Percentiles rank a stretch among this genome's conserved stretches.
phyloP scores from a whole-genome alignment of 2,888 invertebrate genomes.

The Heterodera filipjevi region DNA sequence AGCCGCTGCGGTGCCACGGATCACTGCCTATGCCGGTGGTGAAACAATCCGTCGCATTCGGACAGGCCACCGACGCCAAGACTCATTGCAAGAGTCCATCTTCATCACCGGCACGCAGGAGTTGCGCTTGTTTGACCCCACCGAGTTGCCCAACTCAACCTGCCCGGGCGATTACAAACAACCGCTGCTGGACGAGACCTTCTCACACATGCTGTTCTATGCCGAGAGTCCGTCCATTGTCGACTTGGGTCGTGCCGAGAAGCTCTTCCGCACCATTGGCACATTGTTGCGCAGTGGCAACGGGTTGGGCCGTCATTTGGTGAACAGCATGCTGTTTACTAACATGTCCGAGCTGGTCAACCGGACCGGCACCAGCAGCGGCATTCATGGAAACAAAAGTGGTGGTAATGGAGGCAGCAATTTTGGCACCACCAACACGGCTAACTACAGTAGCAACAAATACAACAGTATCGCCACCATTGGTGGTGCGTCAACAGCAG shows the following conservation, averaged over 20 bases:
- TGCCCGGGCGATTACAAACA: conserved; percentile 47
- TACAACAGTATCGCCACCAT: background rate
- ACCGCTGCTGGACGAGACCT: conserved; percentile 75
- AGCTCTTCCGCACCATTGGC: conserved; percentile 59
- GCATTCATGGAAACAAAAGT: no score
- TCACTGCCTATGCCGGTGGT: conserved; percentile 31
- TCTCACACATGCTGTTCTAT: conserved; percentile 82
- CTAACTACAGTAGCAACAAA: background rate
- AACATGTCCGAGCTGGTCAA: conserved; percentile 18
- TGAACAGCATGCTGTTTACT: conserved; percentile 28
- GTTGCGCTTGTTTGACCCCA: conserved; percentile 46
- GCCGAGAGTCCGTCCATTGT: conserved; percentile 64
- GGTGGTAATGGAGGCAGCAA: background rate
- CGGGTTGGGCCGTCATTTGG: conserved; percentile 21
- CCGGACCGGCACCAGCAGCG: background rate
- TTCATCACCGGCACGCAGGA: conserved; percentile 39
- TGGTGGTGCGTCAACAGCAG: background rate
- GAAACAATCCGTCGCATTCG: conserved; percentile 44
- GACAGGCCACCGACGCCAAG: conserved; percentile 55
- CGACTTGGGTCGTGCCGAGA: conserved; percentile 54
- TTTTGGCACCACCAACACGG: conserved; percentile 1
- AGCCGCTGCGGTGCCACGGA: conserved; percentile 27
- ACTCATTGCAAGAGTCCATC: conserved; percentile 60
- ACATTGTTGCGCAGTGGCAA: conserved; percentile 34
- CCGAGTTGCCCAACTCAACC: conserved; percentile 47